Base-by-base conservation (phyloP, 2,797 vertebrate species). In the Prionace glauca region DNA sequence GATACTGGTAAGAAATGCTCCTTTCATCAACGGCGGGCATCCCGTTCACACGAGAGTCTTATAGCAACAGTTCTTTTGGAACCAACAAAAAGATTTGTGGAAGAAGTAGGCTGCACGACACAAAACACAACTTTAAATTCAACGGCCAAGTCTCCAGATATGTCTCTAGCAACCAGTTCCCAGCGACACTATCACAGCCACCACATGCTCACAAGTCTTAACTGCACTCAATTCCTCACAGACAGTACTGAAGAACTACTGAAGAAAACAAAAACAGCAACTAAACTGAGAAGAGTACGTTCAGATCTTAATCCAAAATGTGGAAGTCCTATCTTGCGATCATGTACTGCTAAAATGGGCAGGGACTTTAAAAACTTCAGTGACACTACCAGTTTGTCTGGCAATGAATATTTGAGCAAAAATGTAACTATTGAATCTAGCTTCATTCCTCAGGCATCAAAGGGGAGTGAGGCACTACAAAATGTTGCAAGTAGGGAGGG, bases 231-330 rank as follows among this genome's bases (percentile, higher is more conserved):
- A 69, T 69, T 92, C 65, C 7, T 92, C 65, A 65, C n/a, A 50
- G n/a, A 62, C 62, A 92, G 62, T n/a, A 24, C 90, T 69, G 90
- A 69, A 41, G 90, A 92, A 41, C 10, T 92, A n/a, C 69, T 11
- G 2, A 22, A 84, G 81, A 41, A 69, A 22, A 69, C 62, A 92
- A 92, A 92, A 69, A 36, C n/a, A 24, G 20, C 65, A 69, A 67
- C 62, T 41, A 92, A 92, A 41, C 20, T 92, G 20, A 36, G 65
- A 92, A 69, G 65, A 92, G 65, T 69, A 69, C 90, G n/a, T 26
- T 69, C 90, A 92, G 90, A 92, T 11, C 90, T 92, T 92, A 24
- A 36, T 92, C 9, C 65, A 69, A 92, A 92, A 36, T 92, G 22
- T 92, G 36, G 22, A 92, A 92, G 90, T 92, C 90, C n/a, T n/a